Evolutionary conservation across 1,140 invertebrate genomes (phyloP).

Genomic region (Leptinotarsa defecta): DNA sequence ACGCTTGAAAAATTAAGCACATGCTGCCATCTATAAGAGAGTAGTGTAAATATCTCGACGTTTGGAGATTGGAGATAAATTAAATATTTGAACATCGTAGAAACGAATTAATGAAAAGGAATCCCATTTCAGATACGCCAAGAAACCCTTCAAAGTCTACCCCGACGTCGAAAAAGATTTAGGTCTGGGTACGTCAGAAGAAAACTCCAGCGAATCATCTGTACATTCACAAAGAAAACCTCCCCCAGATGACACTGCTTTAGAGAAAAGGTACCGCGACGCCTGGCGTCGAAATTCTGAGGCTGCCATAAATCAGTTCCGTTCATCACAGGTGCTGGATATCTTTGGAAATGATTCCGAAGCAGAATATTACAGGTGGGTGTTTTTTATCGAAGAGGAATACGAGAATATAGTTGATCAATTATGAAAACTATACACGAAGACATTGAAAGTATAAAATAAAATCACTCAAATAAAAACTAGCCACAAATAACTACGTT

Average conservation of each 20-base stretch:
- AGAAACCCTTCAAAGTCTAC: conserved; percentile 62
- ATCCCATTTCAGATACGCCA: conserved; percentile 29
- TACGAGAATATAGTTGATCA: neutral
- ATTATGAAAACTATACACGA: neutral
- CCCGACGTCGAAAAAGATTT: conserved; percentile 76
- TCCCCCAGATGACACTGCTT: conserved; percentile 64
- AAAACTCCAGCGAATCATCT: conserved; percentile 74
- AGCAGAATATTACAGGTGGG: conserved; percentile 59
- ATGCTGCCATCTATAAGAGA: no score
- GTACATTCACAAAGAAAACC: conserved; percentile 59
- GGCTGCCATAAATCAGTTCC: conserved; percentile 63
- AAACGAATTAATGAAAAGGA: no score
- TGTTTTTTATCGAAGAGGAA: neutral
- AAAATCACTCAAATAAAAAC: no score
- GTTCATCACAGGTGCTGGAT: conserved; percentile 62
- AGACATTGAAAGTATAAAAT: no score
- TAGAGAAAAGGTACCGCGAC: conserved; percentile 66
- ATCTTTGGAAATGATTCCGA: conserved; percentile 62
- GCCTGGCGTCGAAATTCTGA: conserved; percentile 69
- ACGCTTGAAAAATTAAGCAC: no score
- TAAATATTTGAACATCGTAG: no score
- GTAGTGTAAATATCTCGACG: no score
- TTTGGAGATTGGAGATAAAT: no score
- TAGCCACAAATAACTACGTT: no score
- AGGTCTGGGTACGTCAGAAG: conserved; percentile 83